Evolutionary conservation across 2,113 vertebrate genomes (phyloP).

Genomic region (Nesoenas mayeri): DNA sequence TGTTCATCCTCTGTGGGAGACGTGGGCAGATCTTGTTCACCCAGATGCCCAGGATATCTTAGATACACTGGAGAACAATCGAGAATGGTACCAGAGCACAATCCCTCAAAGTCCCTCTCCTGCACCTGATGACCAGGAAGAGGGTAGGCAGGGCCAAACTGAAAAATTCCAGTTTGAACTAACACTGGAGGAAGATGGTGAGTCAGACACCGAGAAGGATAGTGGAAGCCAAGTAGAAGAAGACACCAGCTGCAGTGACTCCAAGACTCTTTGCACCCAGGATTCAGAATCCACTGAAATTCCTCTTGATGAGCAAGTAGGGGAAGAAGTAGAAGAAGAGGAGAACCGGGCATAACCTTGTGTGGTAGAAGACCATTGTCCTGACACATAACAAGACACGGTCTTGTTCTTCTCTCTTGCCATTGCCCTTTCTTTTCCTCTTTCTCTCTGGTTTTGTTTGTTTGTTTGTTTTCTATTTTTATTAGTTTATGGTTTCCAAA

Average conservation of each 20-base stretch:
- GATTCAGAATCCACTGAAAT: constrained; percentile 98
- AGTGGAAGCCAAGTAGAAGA: constrained; percentile 95
- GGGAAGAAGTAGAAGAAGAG: constrained; percentile 84
- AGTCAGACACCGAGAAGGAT: constrained; percentile 97
- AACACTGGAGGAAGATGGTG: constrained; percentile 94
- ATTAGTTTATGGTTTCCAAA: constrained; percentile 83
- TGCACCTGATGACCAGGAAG: constrained; percentile 87
- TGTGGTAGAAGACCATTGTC: constrained; percentile 77
- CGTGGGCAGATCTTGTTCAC: constrained; percentile 97
- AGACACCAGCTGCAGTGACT: constrained; percentile 97
- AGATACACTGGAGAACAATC: constrained; percentile 97
- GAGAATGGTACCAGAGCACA: constrained; percentile 99
- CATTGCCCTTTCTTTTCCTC: not conserved
- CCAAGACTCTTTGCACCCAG: constrained; percentile 97
- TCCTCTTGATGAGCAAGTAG: constrained; percentile 93
- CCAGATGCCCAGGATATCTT: constrained; percentile 97
- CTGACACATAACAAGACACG: constrained; percentile 85
- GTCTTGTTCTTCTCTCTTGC: not conserved
- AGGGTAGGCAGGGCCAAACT: constrained; percentile 85
- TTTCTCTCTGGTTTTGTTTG: not conserved
- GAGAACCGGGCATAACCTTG: constrained; percentile 79
- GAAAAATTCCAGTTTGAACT: constrained; percentile 99
- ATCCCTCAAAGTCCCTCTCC: constrained; percentile 98
- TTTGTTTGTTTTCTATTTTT: constrained; percentile 4
- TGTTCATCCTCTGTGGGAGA: constrained; percentile 98